Conservation (phyloP, 2,113 vertebrate species). For the Oryzias melastigma region DNA sequence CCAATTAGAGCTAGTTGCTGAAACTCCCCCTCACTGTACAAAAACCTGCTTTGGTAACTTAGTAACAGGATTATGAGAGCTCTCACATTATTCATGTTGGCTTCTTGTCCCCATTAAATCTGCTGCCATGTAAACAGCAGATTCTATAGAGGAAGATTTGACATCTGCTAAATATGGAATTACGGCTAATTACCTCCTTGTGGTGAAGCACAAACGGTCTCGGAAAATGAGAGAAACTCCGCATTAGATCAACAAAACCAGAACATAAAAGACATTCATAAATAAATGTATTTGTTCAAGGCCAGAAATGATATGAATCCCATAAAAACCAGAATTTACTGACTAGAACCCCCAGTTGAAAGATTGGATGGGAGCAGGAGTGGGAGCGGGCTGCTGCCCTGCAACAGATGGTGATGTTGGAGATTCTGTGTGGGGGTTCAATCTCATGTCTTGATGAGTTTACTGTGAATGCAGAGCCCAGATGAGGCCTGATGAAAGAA, state of each 20-base stretch:
- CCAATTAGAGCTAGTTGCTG: slow-evolving; percentile 14
- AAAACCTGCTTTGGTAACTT: background rate
- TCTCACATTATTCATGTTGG: background rate
- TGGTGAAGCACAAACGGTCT: background rate
- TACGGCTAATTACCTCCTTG: slow-evolving; percentile 14
- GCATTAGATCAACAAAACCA: background rate
- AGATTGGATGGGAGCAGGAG: too few species aligned
- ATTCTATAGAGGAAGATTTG: background rate
- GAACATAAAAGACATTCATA: background rate
- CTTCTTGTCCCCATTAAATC: slow-evolving; percentile 3
- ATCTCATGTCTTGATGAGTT: too few species aligned
- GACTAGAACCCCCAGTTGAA: too few species aligned
- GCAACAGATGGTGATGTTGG: too few species aligned
- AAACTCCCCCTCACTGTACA: slow-evolving; percentile 15
- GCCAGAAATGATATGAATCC: background rate
- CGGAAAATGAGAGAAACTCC: background rate
- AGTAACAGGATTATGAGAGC: slow-evolving; percentile 2
- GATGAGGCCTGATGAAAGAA: too few species aligned
- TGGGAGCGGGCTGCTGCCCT: too few species aligned
- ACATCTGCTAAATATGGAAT: slow-evolving; percentile 3
- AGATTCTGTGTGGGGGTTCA: too few species aligned
- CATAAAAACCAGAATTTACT: too few species aligned
- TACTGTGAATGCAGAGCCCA: too few species aligned
- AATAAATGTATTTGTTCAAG: background rate
- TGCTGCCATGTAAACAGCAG: background rate